Evolutionary conservation across 2,113 vertebrate genomes (phyloP).

Genomic region (Eretmochelys imbricata): DNA sequence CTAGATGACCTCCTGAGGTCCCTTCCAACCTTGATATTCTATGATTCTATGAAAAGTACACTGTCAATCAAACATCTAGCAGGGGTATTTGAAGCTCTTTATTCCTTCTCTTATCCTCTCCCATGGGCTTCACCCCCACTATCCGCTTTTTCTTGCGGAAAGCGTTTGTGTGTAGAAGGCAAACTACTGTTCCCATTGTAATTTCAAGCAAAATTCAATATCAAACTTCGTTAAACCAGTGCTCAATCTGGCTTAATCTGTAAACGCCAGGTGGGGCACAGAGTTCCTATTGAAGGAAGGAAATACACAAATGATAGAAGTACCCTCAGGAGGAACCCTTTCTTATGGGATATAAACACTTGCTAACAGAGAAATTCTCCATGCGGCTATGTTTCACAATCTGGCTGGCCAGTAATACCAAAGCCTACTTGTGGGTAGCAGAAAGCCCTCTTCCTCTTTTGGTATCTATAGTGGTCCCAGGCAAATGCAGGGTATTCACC

Average conservation of each 20-base stretch:
- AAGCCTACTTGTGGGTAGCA: not conserved
- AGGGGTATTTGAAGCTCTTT: not conserved
- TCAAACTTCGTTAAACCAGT: not conserved
- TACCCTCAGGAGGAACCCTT: not conserved
- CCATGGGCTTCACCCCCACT: not conserved
- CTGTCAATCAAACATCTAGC: not conserved
- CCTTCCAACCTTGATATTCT: too few species aligned
- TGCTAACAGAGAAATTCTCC: not conserved
- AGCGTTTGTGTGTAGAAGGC: not conserved
- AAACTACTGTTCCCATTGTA: not conserved
- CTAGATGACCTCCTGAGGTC: too few species aligned
- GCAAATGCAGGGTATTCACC: not conserved
- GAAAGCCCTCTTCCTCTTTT: not conserved
- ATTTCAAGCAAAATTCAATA: not conserved
- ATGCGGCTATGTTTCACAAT: not conserved
- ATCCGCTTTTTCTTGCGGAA: not conserved
- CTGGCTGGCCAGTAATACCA: not conserved
- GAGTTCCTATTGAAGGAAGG: not conserved
- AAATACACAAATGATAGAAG: not conserved
- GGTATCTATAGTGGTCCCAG: not conserved
- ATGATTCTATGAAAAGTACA: not conserved
- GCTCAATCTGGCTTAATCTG: not conserved
- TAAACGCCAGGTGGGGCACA: not conserved
- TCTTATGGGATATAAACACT: not conserved
- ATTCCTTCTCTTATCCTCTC: not conserved